These are phyloP conservation scores for Epistrophe grossulariae DNA, from an alignment of 2,888 invertebrate genomes.

Conservation along the genomic window DNA sequence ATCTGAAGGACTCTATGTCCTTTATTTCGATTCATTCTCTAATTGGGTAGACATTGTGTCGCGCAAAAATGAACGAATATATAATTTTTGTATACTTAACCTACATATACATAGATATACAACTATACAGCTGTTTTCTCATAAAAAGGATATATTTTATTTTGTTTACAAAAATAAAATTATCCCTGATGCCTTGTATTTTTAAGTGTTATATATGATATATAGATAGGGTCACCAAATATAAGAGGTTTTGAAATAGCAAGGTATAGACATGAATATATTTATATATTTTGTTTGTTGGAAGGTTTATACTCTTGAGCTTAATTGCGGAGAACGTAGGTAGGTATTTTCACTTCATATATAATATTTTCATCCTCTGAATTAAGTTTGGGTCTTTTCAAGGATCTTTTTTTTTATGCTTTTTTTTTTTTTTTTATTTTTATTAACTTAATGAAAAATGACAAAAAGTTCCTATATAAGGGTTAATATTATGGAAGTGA, in stretches of 20 bases:
- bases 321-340: not conserved
- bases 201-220: not conserved
- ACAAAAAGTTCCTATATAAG: not conserved
- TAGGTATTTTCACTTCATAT: too few species aligned
- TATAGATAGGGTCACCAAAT: not conserved
- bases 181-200: not conserved
- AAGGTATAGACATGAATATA: not conserved
- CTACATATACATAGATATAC: not conserved
- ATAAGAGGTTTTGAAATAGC: not conserved
- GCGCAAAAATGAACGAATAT: not conserved
- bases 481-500: conserved; percentile 2
- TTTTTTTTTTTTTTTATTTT: not conserved
- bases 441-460: not conserved
- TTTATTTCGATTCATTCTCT: conserved; percentile 27
- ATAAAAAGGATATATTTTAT: not conserved
- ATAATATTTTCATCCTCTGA: too few species aligned
- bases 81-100: not conserved
- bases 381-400: not conserved
- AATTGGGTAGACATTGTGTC: conserved; percentile 57
- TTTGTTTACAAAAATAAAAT: conserved; percentile 46
- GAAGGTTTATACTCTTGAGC: not conserved
- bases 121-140: not conserved
- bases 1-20: not conserved
- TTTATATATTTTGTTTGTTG: not conserved
- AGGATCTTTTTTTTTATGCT: not conserved